Percentiles rank a stretch among this genome's conserved stretches.
These are phyloP conservation scores for Oryctolagus cuniculus DNA, from an alignment of 2,113 vertebrate species.

Conservation along the genomic window mOryCun1.1 NC_091433.1:186649001-186649500, in stretches of 20 bases:
- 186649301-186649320: conserved; percentile 71
- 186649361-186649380: conserved; percentile 81
- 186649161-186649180: not conserved
- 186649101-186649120: conserved; percentile 64
- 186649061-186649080: conserved; percentile 65
- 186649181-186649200: conserved; percentile 18
- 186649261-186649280: not conserved
- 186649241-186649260: not conserved
- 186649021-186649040: conserved; percentile 78
- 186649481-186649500: conserved; percentile 78
- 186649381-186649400: conserved; percentile 53
- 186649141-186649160: not conserved
- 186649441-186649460: conserved; percentile 76
- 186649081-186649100: conserved; percentile 57
- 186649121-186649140: conserved; percentile 30
- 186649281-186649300: conserved; percentile 34
- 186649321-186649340: conserved; percentile 73
- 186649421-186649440: conserved; percentile 78
- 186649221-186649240: conserved; percentile 50
- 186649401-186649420: conserved; percentile 68
- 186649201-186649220: not conserved
- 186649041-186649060: conserved; percentile 81
- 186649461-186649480: conserved; percentile 79
- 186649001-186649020: conserved; percentile 69
- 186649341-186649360: conserved; percentile 79